Base-by-base conservation (phyloP, 2,113 vertebrate genomes). In the Mohoua ochrocephala region DNA sequence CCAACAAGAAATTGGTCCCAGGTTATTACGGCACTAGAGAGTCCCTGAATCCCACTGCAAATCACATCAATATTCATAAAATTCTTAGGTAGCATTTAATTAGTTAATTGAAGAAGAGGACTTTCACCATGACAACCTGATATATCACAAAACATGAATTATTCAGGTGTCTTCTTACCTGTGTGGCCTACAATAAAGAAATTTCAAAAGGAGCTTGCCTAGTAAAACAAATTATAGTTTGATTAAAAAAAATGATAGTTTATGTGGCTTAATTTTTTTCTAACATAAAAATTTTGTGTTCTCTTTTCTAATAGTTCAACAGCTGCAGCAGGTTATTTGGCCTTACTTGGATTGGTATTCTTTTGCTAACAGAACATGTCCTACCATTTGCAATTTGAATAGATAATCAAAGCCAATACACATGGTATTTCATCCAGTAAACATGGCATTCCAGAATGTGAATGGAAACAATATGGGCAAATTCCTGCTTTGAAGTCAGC, bases 401-500 rank as follows among this genome's bases (percentile, higher is more conserved):
- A 75, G 77, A 82, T 93, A 67, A 75, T 61, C 60, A 89, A 19
- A 60, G 56, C 42, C 47, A 56, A 49, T 71, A 22, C 44, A 59
- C 2, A 1, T 42, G 52, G 24, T 75, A 84, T 67, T 91, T 94
- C 77, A 70, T 75, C 30, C 65, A 93, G 78, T 81, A 80, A 94
- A 91, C 15, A 28, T 63, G 59, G 81, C 84, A 87, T 81, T 87
- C 69, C 73, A 94, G 69, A 84, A 81, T 53, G 60, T 65, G 52
- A 92, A 87, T 84, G 64, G 57, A 54, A 95, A 89, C 64, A 84
- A 45, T 69, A 80, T 59, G 42, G 47, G 64, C 85, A 74, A 89
- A 91, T 81, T 94, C 81, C 69, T 78, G 26, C 81, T 96, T 89
- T 93, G 81, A 96, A 96, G 81, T 89, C 54, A 59, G 39, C 26